phyloP scores from a whole-genome alignment of 2,113 vertebrate species.

The Tetrao urogallus region DNA sequence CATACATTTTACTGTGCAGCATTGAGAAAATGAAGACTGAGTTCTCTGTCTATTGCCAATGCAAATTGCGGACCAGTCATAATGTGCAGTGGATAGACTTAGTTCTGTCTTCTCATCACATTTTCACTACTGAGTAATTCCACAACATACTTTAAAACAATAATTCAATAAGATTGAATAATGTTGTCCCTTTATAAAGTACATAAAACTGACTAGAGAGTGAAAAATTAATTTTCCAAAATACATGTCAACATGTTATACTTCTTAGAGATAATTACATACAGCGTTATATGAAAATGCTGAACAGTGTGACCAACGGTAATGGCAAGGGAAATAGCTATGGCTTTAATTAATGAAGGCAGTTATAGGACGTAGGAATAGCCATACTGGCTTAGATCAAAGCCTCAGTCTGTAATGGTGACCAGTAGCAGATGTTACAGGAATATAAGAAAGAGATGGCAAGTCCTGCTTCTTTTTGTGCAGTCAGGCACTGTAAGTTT shows the following conservation, averaged over 20 bases:
- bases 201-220: not conserved
- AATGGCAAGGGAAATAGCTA: not conserved
- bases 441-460: not conserved
- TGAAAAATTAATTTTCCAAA: not conserved
- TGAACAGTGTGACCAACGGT: not conserved
- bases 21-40: not conserved
- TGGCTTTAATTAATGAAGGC: conserved; percentile 22
- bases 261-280: not conserved
- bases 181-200: not conserved
- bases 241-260: not conserved
- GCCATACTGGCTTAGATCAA: conserved; percentile 38
- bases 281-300: not conserved
- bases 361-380: not conserved
- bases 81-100: not conserved
- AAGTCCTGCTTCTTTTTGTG: not conserved
- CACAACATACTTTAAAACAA: not conserved
- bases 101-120: not conserved
- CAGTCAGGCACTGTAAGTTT: not conserved
- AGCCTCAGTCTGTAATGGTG: not conserved
- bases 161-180: not conserved
- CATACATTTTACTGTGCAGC: not conserved
- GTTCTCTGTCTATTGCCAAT: not conserved
- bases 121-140: not conserved
- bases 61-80: not conserved
- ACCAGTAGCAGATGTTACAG: conserved; percentile 41